phyloP scores from a whole-genome alignment of 2,113 vertebrate species.

The Rhinolophus ferrumequinum region DNA sequence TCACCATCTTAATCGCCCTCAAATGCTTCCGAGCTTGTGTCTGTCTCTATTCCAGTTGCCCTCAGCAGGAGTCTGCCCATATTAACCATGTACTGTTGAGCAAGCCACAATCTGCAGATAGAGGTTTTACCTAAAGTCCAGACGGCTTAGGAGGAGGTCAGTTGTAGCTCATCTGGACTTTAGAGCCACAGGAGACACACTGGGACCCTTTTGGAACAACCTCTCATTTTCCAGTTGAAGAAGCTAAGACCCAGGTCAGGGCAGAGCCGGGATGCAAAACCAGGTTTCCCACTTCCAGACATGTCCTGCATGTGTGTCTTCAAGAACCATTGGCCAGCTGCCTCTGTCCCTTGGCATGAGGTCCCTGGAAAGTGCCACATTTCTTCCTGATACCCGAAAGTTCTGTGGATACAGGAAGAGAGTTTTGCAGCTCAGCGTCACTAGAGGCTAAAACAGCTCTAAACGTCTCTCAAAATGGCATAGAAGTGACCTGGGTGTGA shows the following conservation, averaged over 20 bases:
- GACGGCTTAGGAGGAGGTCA: neutral
- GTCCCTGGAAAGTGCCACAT: neutral
- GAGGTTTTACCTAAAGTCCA: neutral
- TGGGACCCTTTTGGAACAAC: neutral
- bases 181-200: neutral
- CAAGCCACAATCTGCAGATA: neutral
- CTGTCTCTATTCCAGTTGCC: neutral
- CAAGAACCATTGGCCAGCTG: neutral
- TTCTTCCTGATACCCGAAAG: neutral
- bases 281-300: neutral
- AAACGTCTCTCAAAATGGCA: too few species aligned
- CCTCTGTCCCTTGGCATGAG: neutral
- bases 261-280: neutral
- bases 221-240: neutral
- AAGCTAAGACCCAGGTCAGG: neutral
- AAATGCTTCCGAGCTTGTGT: rapidly evolving
- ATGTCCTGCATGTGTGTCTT: rapidly evolving
- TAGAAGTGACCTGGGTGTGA: neutral
- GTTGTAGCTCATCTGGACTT: neutral
- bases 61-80: neutral
- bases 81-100: rapidly evolving
- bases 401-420: neutral
- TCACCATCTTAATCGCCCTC: neutral
- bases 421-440: neutral
- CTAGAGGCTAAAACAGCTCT: neutral